Percentiles rank a stretch among this genome's conserved stretches.
Evolutionary conservation across 2,113 vertebrate species (phyloP).

Genomic region (Heterocephalus glaber): DNA sequence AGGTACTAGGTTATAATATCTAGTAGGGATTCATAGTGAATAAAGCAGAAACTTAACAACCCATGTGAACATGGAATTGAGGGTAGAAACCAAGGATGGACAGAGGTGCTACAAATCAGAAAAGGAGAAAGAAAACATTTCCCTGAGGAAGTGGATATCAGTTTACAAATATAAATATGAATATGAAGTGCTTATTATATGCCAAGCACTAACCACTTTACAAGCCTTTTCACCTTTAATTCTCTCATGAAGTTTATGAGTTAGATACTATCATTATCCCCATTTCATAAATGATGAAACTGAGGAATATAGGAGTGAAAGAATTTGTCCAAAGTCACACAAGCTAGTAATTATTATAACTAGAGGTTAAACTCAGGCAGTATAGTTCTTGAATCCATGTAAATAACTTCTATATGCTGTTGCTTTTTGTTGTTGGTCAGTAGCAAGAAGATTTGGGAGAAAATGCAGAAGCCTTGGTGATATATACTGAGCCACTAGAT

Average conservation of each 20-base stretch:
- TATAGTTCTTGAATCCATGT: not conserved
- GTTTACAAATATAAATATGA: conserved; percentile 28
- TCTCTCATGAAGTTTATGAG: conserved; percentile 62
- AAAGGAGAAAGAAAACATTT: conserved; percentile 18
- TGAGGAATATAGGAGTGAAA: conserved; percentile 24
- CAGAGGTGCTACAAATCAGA: not conserved
- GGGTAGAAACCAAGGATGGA: not conserved
- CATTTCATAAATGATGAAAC: conserved; percentile 59
- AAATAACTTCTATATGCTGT: not conserved
- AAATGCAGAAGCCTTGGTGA: not conserved
- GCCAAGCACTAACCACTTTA: conserved; percentile 42
- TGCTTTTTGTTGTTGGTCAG: not conserved
- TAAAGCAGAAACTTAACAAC: conserved; percentile 23
- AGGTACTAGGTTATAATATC: not conserved
- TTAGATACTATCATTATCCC: conserved; percentile 65
- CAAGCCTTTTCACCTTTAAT: conserved; percentile 70
- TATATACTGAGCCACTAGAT: conserved; percentile 9
- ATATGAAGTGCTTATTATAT: conserved; percentile 53
- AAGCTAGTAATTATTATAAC: not conserved
- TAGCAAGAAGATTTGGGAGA: conserved; percentile 5
- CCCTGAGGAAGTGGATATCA: not conserved
- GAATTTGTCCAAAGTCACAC: not conserved
- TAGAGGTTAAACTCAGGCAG: not conserved
- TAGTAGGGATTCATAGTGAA: not conserved
- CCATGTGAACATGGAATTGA: not conserved